Percentiles rank a stretch among this genome's conserved stretches.
phyloP scores from a whole-genome alignment of 1,140 invertebrate genomes.

The Bilobella aurantiaca region DNA sequence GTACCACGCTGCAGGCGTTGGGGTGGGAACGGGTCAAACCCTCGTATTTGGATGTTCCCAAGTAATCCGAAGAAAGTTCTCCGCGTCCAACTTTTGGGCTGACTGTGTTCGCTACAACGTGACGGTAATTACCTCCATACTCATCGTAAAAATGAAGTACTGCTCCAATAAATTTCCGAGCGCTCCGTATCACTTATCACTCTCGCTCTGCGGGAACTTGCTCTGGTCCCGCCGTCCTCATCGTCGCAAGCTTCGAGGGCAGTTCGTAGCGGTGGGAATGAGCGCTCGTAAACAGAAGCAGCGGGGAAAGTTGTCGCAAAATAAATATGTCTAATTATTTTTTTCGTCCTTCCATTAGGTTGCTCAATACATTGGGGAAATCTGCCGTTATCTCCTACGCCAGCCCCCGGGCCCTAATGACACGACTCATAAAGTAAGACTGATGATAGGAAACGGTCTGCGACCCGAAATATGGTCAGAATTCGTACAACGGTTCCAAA shows the following conservation, averaged over 20 bases:
- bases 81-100: constrained; percentile 86
- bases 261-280: no score
- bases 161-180: no score
- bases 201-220: background rate
- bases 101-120: constrained; percentile 90
- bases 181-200: no score
- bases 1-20: constrained; percentile 88
- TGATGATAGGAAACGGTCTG: constrained; percentile 95
- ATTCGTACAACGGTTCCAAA: constrained; percentile 80
- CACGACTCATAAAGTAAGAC: constrained; percentile 61
- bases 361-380: constrained; percentile 96
- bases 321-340: background rate
- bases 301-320: background rate
- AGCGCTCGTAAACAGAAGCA: no score
- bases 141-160: no score
- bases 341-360: constrained; percentile 60
- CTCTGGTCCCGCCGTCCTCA: background rate
- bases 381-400: constrained; percentile 90
- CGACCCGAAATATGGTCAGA: constrained; percentile 90
- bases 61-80: constrained; percentile 86
- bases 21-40: constrained; percentile 66
- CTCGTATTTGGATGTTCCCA: constrained; percentile 72
- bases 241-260: background rate
- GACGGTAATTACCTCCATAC: constrained; percentile 58
- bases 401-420: constrained; percentile 67